Base-by-base conservation (phyloP, 2,113 vertebrate genomes). In the Calonectris borealis region DNA sequence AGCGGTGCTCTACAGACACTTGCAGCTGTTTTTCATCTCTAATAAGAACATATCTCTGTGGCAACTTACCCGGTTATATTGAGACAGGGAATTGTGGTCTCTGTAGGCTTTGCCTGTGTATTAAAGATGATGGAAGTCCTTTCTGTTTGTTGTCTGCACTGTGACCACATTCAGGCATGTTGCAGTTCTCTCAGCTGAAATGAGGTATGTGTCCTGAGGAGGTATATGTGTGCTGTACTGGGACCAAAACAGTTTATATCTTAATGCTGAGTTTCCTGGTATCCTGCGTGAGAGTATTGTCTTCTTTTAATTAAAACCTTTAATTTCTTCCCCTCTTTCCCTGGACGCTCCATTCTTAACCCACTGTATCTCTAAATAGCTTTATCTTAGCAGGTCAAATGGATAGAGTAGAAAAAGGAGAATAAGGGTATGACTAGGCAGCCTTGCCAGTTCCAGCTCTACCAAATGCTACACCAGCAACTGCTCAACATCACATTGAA, bases 51-150 rank as follows among this genome's bases (percentile, higher is more conserved):
- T 22, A 46, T 11, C 22, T 93, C 89, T 89, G 69, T 85, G 70
- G 57, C 65, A 90, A 42, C 44, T 61, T 72, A 52, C 62, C 66
- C 82, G 66, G 46, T 66, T 70, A 24, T 42, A 77, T 3, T 29
- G 49, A 93, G 78, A 92, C 40, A 40, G 48, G 62, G 27, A 60
- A 19, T 14, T 83, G 62, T 70, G 46, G 49, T 92, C 62, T 88
- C 78, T 91, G 81, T 91, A 85, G 90, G 85, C 54, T 93, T 90
- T 93, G 55, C 83, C 68, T 70, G 78, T 95, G 4, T 58, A 91
- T 96, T 95, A 95, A 96, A 94, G 51, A n/a, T 62, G 69, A 77
- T 83, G 19, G 44, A 93, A 85, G 38, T 88, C 75, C 62, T 85
- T 77, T 76, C 62, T 94, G 71, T 76, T 80, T 95, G 57, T 48